Evolutionary conservation across 2,113 vertebrate genomes (phyloP).

Genomic region (Pseudopipra pipra): DNA sequence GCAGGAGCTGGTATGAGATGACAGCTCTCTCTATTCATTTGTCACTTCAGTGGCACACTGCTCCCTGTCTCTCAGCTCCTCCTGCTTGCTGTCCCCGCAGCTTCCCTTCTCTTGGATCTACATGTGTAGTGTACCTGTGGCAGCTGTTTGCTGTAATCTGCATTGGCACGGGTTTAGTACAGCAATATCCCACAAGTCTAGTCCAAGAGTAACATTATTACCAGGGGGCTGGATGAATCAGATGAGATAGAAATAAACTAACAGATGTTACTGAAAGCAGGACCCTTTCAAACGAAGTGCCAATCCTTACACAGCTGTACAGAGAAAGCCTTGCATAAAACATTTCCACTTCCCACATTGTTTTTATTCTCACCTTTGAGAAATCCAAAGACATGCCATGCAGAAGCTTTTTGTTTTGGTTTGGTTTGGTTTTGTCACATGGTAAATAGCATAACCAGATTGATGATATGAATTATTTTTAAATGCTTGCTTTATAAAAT

Average conservation of each 20-base stretch:
- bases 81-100: background rate
- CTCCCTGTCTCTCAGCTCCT: background rate
- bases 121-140: fast-evolving
- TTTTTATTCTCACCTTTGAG: background rate
- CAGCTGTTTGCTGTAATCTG: background rate
- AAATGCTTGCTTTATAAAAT: background rate
- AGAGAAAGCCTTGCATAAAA: background rate
- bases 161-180: background rate
- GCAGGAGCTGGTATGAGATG: background rate
- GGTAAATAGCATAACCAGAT: background rate
- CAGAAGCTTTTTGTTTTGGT: background rate
- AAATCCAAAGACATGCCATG: background rate
- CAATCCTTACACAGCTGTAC: background rate
- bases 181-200: background rate
- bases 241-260: background rate
- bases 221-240: background rate
- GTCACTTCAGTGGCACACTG: background rate
- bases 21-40: fast-evolving
- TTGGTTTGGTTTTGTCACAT: background rate
- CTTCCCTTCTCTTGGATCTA: background rate
- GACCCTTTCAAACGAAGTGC: background rate
- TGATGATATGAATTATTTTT: background rate
- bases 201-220: background rate
- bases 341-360: background rate
- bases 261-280: background rate